phyloP scores from a whole-genome alignment of 1,140 invertebrate species.

The Colletes gigas region DNA sequence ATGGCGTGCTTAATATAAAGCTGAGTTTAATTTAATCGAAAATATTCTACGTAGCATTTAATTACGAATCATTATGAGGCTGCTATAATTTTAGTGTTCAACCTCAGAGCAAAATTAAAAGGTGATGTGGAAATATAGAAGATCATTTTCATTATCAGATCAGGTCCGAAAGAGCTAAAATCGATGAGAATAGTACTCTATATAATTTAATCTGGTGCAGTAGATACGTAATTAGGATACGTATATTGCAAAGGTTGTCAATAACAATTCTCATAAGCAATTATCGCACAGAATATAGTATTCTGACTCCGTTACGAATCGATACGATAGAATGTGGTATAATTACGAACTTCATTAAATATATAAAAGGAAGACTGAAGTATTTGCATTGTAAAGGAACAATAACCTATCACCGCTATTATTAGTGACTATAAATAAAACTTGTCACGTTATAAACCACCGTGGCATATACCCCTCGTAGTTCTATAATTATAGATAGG shows the following conservation, averaged over 20 bases:
- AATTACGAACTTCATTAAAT: not conserved
- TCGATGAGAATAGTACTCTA: too few relatives aligned
- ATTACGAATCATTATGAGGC: too few relatives aligned
- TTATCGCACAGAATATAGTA: not conserved
- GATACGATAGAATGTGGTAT: not conserved
- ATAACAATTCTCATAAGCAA: too few relatives aligned
- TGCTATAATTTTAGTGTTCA: too few relatives aligned
- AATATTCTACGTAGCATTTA: too few relatives aligned
- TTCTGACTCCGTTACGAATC: not conserved
- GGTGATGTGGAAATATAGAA: too few relatives aligned
- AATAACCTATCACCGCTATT: not conserved
- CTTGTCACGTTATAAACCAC: not conserved
- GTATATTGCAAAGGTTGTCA: too few relatives aligned
- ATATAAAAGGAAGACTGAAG: not conserved
- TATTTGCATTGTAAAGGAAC: not conserved
- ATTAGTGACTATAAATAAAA: conserved; percentile 11
- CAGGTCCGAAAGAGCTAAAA: too few relatives aligned
- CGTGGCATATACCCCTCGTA: not conserved
- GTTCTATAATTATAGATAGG: conserved; percentile 23
- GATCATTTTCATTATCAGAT: too few relatives aligned
- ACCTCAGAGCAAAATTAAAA: too few relatives aligned
- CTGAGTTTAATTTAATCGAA: not conserved
- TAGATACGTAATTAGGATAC: too few relatives aligned
- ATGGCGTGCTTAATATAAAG: not conserved
- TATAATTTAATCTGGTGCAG: too few relatives aligned